These are phyloP conservation scores for Oithona nana DNA, from an alignment of 2,888 invertebrate species.

Conservation along the genomic window DNA sequence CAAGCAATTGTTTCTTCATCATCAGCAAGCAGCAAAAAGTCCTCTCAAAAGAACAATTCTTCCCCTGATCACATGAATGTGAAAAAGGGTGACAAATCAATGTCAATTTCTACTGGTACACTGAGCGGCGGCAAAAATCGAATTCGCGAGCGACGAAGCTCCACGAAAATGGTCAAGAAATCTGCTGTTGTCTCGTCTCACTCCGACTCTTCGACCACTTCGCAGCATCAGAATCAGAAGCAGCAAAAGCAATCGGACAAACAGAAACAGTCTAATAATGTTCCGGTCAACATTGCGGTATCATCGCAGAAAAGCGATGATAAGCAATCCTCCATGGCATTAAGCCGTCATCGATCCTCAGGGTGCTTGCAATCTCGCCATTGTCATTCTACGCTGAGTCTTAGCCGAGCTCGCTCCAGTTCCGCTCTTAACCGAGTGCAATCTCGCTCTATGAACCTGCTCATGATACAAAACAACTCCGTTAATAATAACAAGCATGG, in stretches of 20 bases:
- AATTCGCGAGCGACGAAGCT: too few relatives aligned
- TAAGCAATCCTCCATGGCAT: not conserved
- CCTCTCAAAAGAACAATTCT: not conserved
- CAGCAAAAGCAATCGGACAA: not conserved
- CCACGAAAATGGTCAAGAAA: too few relatives aligned
- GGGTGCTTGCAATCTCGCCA: not conserved
- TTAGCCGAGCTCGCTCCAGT: not conserved
- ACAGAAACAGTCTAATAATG: too few relatives aligned
- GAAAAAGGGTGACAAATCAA: too few relatives aligned
- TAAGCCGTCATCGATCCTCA: not conserved
- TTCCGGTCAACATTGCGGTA: too few relatives aligned
- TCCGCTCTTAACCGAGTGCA: not conserved
- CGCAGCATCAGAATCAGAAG: not conserved
- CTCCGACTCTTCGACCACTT: not conserved
- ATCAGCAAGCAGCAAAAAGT: not conserved
- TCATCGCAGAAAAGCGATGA: too few relatives aligned
- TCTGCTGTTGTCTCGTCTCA: too few relatives aligned
- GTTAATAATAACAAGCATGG: not conserved
- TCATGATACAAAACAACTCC: not conserved
- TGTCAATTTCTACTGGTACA: too few relatives aligned
- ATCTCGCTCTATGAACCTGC: not conserved
- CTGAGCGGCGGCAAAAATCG: too few relatives aligned
- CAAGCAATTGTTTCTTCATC: not conserved
- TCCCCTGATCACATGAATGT: not conserved
- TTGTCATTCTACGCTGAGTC: not conserved